Evolutionary conservation across 2,888 invertebrate species (phyloP), one percentile per base, ranked within the genome.

Genomic region (Teleogryllus oceanicus): DNA sequence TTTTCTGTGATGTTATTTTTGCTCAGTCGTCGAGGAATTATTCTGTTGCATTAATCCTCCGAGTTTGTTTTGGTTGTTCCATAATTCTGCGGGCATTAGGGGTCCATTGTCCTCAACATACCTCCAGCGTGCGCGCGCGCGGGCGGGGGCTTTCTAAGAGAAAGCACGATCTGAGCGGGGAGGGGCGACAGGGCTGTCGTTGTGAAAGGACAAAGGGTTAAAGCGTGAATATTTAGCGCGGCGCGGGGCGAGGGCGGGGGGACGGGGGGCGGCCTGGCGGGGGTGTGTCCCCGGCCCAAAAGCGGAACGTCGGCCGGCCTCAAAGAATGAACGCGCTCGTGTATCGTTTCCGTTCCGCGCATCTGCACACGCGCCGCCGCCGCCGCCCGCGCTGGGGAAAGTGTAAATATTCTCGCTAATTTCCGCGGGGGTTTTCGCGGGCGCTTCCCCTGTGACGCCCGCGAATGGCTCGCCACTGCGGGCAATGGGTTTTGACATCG

Each of bases 151-250:
- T n/a, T n/a, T n/a, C n/a, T n/a, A n/a, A n/a, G n/a, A n/a, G n/a
- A n/a, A n/a, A n/a, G n/a, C n/a, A n/a, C n/a, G n/a, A n/a, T n/a
- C n/a, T n/a, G n/a, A 5, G 5, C 4, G n/a, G 62, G 16, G 16
- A 13, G 16, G 13, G 62, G 62, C 8, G 0, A 62, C 62, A 8
- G 13, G 62, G 62, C n/a, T 62, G 62, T 62, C 62, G 62, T 62
- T 62, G 13, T n/a, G 62, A 62, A 62, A 62, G 62, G 62, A 62
- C 62, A 62, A 62, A 62, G 62, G 62, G 62, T 62, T 62, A 62
- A 62, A 62, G 62, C 62, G 62, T 62, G 62, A 62, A 62, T 62
- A 62, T 62, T 62, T 16, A 62, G 62, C 62, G 62, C 8, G 16
- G 16, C 5, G 62, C 16, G n/a, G 62, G 13, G n/a, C 3, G 62